phyloP scores from a whole-genome alignment of 2,113 vertebrate species.

The Hiodon alosoides region DNA sequence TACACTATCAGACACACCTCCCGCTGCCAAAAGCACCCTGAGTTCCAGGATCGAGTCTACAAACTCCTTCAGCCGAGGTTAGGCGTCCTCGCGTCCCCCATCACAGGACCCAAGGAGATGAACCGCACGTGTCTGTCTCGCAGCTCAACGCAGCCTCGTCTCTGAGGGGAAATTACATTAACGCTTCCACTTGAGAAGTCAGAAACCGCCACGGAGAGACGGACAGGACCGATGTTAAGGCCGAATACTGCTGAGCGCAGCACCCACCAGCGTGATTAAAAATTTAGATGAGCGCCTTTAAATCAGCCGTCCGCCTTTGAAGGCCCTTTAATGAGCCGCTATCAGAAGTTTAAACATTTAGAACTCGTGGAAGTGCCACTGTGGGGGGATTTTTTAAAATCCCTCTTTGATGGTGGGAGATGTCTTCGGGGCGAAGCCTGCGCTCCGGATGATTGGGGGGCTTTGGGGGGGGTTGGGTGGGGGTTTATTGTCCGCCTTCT shows the following conservation, averaged over 20 bases:
- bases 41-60: too few relatives aligned
- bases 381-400: constrained; percentile 35
- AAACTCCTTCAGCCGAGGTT: too few relatives aligned
- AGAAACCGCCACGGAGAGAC: constrained; percentile 51
- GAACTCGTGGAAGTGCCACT: constrained; percentile 75
- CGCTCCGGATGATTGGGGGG: constrained; percentile 51
- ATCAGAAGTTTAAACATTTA: constrained; percentile 57
- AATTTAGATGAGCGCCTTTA: constrained; percentile 92
- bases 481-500: too few relatives aligned
- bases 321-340: constrained; percentile 84
- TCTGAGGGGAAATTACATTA: constrained; percentile 52
- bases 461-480: background rate
- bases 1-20: too few relatives aligned
- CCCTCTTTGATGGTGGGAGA: constrained; percentile 75
- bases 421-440: constrained; percentile 72
- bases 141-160: too few relatives aligned
- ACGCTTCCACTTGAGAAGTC: constrained; percentile 62
- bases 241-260: constrained; percentile 69
- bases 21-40: too few relatives aligned
- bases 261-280: constrained; percentile 85
- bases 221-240: constrained; percentile 35
- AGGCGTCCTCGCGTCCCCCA: too few relatives aligned
- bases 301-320: constrained; percentile 84
- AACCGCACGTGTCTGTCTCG: too few relatives aligned
- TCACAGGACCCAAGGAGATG: too few relatives aligned